Percentiles rank a stretch among this genome's conserved stretches.
Conservation (phyloP, 1,140 invertebrate species). For the Halictus rubicundus region DNA sequence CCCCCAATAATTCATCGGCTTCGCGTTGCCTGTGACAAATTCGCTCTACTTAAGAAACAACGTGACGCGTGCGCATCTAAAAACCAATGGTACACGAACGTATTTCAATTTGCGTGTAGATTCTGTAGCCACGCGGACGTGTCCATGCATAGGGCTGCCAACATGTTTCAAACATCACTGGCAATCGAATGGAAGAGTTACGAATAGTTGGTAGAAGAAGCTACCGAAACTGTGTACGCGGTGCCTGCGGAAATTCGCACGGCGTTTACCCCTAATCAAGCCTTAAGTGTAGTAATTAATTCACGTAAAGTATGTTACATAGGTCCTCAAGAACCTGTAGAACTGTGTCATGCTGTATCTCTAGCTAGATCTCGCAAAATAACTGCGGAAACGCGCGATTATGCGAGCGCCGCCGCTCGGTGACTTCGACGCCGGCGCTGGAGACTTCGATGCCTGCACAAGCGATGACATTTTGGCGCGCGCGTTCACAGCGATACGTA, state of each 20-base stretch:
- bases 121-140: not conserved
- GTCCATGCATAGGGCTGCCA: not conserved
- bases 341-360: not conserved
- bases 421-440: not conserved
- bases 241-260: not conserved
- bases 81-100: slow-evolving; percentile 15
- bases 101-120: slow-evolving; percentile 2
- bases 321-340: not conserved
- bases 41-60: slow-evolving; percentile 34
- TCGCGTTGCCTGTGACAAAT: not conserved
- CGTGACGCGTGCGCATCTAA: slow-evolving; percentile 13
- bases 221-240: not conserved
- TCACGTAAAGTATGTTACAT: not conserved
- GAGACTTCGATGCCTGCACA: not conserved
- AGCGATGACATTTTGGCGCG: not conserved
- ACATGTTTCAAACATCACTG: not conserved
- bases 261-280: not conserved
- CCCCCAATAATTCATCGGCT: not conserved
- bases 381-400: not conserved
- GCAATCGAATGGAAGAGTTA: slow-evolving; percentile 3
- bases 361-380: not conserved
- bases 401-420: not conserved
- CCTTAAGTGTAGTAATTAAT: not conserved
- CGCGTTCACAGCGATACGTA: too few relatives aligned
- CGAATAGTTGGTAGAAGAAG: not conserved